These are phyloP conservation scores for Champsocephalus esox DNA, from an alignment of 2,797 vertebrate species.

Conservation along the genomic window DNA sequence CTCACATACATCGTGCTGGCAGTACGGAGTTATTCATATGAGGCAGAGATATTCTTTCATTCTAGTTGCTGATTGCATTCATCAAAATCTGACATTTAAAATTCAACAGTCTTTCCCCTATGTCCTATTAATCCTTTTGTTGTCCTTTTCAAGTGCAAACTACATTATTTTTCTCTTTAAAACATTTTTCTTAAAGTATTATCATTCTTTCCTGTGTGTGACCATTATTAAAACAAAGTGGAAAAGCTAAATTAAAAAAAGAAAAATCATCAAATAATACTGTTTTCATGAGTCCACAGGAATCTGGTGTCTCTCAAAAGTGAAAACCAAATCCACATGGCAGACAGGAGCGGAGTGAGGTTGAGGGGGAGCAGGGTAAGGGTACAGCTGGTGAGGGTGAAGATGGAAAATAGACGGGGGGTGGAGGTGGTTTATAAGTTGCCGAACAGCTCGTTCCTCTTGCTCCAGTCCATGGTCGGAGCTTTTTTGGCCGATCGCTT, in stretches of 20 bases:
- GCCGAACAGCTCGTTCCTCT: conserved; percentile 97
- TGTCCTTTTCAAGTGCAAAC: conserved; percentile 11
- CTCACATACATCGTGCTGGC: too few species aligned
- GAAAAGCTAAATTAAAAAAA: conserved; percentile 58
- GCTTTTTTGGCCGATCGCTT: conserved; percentile 92
- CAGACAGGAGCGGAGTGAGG: background rate
- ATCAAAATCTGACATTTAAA: conserved; percentile 3
- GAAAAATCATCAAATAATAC: conserved; percentile 74
- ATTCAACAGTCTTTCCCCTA: background rate
- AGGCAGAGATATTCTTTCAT: conserved; percentile 15
- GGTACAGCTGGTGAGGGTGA: too few species aligned
- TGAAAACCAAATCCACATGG: conserved; percentile 11
- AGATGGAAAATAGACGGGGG: too few species aligned
- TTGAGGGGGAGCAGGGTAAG: background rate
- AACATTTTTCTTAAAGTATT: conserved; percentile 52
- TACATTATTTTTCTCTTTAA: conserved; percentile 1
- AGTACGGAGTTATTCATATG: background rate
- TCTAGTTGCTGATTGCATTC: conserved; percentile 33
- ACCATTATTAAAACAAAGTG: conserved; percentile 36
- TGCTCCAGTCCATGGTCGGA: conserved; percentile 97
- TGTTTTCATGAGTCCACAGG: conserved; percentile 56
- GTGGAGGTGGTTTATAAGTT: conserved; percentile 86
- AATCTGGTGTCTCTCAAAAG: background rate
- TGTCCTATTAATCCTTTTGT: background rate
- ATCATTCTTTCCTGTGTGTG: conserved; percentile 56